phyloP scores from a whole-genome alignment of 2,888 invertebrate species.

The Selenia dentaria region DNA sequence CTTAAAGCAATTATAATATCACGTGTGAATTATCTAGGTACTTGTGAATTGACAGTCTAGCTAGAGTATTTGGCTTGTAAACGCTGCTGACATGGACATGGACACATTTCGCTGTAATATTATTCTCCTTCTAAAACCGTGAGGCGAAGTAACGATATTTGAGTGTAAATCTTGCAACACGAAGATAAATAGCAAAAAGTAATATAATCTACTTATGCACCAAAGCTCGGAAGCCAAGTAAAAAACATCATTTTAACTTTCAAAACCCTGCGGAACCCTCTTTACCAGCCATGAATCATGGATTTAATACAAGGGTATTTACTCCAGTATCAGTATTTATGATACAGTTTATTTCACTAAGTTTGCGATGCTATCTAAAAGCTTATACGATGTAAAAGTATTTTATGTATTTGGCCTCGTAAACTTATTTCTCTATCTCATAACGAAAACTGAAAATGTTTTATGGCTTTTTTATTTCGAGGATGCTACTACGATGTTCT shows the following conservation, averaged over 20 bases:
- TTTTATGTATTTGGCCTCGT: slow-evolving; percentile 31
- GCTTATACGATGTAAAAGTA: slow-evolving; percentile 35
- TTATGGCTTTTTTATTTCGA: slow-evolving; percentile 9
- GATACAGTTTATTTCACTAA: slow-evolving; percentile 47
- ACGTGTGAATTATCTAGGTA: too few species aligned
- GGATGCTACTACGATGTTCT: too few species aligned
- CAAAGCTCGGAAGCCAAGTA: slow-evolving; percentile 20
- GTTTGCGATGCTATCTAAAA: slow-evolving; percentile 39
- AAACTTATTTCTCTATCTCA: slow-evolving; percentile 25
- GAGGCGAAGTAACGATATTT: too few species aligned
- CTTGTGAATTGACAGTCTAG: too few species aligned
- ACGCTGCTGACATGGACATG: too few species aligned
- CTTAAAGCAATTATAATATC: too few species aligned
- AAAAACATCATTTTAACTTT: slow-evolving; percentile 10
- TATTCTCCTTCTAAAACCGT: too few species aligned
- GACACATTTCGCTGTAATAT: too few species aligned
- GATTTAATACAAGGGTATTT: slow-evolving; percentile 33
- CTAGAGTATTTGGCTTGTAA: too few species aligned
- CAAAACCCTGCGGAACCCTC: slow-evolving; percentile 18
- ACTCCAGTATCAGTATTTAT: slow-evolving; percentile 44
- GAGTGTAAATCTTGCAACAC: too few species aligned
- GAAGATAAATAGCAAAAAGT: slow-evolving; percentile 29
- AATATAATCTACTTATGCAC: not conserved
- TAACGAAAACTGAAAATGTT: slow-evolving; percentile 19
- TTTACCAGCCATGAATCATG: slow-evolving; percentile 27